phyloP scores from a whole-genome alignment of 2,113 vertebrate genomes.

The Pampusana beccarii region DNA sequence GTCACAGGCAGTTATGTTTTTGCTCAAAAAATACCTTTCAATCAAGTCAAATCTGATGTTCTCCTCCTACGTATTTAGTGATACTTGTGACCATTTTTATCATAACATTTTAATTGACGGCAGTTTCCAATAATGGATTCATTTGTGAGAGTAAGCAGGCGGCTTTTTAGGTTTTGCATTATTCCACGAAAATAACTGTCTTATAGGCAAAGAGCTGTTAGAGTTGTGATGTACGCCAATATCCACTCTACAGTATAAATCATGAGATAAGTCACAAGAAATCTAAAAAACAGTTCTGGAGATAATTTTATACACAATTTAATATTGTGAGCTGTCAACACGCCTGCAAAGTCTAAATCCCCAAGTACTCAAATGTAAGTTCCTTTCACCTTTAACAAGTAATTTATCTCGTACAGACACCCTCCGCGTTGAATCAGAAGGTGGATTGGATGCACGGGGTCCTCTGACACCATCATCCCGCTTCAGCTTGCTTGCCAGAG shows the following conservation, averaged over 20 bases:
- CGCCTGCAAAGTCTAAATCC: accelerated
- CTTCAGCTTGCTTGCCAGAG: constrained; percentile 94
- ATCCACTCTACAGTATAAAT: background rate
- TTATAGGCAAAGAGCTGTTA: background rate
- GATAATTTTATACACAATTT: background rate
- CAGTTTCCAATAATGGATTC: background rate
- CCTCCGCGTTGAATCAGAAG: constrained; percentile 87
- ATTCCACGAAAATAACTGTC: background rate
- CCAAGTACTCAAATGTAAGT: accelerated
- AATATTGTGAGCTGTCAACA: background rate
- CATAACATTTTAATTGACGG: background rate
- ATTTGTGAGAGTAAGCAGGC: background rate
- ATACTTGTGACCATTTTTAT: background rate
- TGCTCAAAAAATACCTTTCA: background rate
- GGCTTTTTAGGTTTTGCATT: background rate
- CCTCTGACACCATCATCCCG: constrained; percentile 90
- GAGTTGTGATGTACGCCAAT: background rate
- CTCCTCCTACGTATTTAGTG: background rate
- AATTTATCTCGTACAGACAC: constrained; percentile 93
- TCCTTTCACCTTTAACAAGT: constrained; percentile 91
- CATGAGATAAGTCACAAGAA: background rate
- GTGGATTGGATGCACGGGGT: constrained; percentile 76
- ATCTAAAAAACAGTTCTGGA: background rate
- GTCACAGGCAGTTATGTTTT: background rate
- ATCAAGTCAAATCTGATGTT: background rate